Conservation (phyloP, 1,140 invertebrate species). For the Charaxes varanes region DNA sequence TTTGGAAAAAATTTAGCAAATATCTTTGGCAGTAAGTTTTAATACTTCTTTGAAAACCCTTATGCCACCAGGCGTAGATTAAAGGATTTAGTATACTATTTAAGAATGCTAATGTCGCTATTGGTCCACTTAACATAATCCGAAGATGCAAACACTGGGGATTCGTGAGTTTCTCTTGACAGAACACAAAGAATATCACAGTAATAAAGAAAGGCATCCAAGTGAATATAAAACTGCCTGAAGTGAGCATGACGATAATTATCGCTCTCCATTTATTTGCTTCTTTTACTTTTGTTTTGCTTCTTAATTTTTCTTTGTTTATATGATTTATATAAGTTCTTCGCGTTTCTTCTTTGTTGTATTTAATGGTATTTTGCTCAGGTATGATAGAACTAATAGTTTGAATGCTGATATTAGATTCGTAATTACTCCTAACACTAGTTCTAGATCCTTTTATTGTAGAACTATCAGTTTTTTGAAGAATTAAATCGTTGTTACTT, state of each 20-base stretch:
- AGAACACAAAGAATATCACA: constrained; percentile 68
- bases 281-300: constrained; percentile 27
- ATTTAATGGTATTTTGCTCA: constrained; percentile 5
- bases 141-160: constrained; percentile 59
- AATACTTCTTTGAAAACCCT: constrained; percentile 69
- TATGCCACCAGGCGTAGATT: constrained; percentile 84
- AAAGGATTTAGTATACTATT: constrained; percentile 82
- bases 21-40: constrained; percentile 33
- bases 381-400: constrained; percentile 32
- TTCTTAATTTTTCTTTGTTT: not conserved
- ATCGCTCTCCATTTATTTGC: constrained; percentile 75
- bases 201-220: constrained; percentile 68
- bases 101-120: constrained; percentile 76
- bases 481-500: constrained; percentile 31
- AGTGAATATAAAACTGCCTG: constrained; percentile 70
- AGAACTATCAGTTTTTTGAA: constrained; percentile 7
- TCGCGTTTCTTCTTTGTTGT: not conserved
- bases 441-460: too few species aligned
- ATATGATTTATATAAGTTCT: constrained; percentile 5
- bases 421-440: too few species aligned
- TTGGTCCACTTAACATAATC: constrained; percentile 67
- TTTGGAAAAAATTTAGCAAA: constrained; percentile 22
- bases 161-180: constrained; percentile 57
- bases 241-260: constrained; percentile 75
- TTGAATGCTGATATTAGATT: constrained; percentile 36